Evolutionary conservation across 92 coral and sea anemone genomes (phyloP).

Genomic region (Pocillopora meandrina): DNA sequence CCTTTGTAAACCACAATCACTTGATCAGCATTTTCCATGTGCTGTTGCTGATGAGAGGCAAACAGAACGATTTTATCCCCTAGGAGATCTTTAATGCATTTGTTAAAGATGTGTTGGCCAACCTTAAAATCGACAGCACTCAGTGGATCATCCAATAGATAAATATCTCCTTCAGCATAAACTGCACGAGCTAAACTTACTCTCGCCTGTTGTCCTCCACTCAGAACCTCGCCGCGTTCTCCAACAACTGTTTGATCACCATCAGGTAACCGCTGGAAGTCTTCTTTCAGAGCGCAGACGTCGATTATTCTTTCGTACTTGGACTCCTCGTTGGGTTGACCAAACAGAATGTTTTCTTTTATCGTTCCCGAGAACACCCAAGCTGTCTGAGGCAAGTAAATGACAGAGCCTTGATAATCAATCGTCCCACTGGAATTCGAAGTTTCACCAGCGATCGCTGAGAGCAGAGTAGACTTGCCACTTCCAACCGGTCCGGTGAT

Average conservation of each 20-base stretch:
- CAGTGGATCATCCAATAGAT: too few relatives aligned
- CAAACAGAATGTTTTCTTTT: conserved; percentile 42
- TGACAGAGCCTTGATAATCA: conserved; percentile 13
- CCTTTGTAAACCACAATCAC: too few relatives aligned
- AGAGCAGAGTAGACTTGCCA: conserved; percentile 50
- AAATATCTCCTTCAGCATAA: too few relatives aligned
- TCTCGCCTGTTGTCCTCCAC: neutral
- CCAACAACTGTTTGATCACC: neutral
- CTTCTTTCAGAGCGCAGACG: conserved; percentile 49
- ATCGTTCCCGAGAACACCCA: conserved; percentile 61
- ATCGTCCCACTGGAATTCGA: conserved; percentile 17
- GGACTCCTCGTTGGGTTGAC: conserved; percentile 31
- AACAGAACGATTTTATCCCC: too few relatives aligned
- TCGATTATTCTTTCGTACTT: conserved; percentile 49
- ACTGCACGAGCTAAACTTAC: too few relatives aligned
- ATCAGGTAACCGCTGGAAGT: neutral
- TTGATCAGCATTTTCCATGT: too few relatives aligned
- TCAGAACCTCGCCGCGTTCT: conserved; percentile 1
- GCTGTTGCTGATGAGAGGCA: too few relatives aligned
- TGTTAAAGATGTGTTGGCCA: too few relatives aligned
- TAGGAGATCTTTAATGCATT: too few relatives aligned
- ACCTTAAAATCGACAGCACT: too few relatives aligned
- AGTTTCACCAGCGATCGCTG: conserved; percentile 42
- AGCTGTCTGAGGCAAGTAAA: conserved; percentile 51
- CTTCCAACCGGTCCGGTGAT: conserved; percentile 47